A percentile compares a stretch with the other conserved stretches of the same genome.
Evolutionary conservation across 1,140 invertebrate genomes (phyloP).

Genomic region (Drosophila insularis): DNA sequence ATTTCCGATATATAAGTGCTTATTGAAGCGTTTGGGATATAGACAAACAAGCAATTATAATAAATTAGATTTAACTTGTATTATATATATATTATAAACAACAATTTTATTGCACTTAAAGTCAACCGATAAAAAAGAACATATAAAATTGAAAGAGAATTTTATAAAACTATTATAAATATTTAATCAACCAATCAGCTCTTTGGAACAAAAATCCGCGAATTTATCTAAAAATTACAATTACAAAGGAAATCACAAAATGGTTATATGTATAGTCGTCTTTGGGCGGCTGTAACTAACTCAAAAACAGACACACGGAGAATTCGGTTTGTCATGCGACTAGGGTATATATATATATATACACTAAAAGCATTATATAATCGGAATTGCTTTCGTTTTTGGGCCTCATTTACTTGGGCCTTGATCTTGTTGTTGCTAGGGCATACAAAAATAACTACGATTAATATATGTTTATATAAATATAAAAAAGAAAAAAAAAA

Average conservation of each 20-base stretch:
- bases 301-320: constrained; percentile 1
- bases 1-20: not conserved
- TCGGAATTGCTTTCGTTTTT: not conserved
- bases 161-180: too few relatives aligned
- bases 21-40: not conserved
- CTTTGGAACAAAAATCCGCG: not conserved
- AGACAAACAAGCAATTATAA: not conserved
- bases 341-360: not conserved
- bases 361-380: not conserved
- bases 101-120: constrained; percentile 4
- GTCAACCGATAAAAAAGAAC: not conserved
- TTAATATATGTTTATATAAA: constrained; percentile 13
- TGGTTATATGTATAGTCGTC: not conserved
- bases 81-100: not conserved
- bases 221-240: not conserved
- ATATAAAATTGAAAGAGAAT: too few relatives aligned
- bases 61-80: too few relatives aligned
- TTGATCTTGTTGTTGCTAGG: not conserved
- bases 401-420: not conserved
- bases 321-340: not conserved
- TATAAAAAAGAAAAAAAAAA: not conserved
- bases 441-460: not conserved
- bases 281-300: too few relatives aligned
- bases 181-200: not conserved
- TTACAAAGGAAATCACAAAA: not conserved